phyloP scores from a whole-genome alignment of 2,888 invertebrate genomes.

The Embidobia sp. region DNA sequence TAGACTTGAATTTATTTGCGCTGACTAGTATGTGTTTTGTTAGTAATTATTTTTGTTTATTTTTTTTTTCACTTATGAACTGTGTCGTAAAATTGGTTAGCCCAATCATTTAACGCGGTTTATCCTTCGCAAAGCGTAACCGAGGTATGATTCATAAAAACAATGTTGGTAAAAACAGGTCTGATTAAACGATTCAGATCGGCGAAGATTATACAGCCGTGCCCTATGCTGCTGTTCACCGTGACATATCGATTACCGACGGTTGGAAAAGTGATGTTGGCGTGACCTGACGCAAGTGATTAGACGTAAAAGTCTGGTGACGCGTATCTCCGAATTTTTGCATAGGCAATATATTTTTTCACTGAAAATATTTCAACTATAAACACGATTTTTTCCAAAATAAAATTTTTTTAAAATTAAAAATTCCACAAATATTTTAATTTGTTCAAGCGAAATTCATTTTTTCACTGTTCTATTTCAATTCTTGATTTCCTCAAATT shows the following conservation, averaged over 20 bases:
- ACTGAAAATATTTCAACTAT: background rate
- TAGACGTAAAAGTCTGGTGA: slow-evolving; percentile 32
- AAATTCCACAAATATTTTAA: too few species aligned
- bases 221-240: slow-evolving; percentile 40
- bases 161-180: slow-evolving; percentile 38
- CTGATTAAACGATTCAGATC: slow-evolving; percentile 62
- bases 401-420: too few species aligned
- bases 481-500: background rate
- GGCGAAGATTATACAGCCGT: slow-evolving; percentile 35
- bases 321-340: slow-evolving; percentile 42
- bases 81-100: background rate
- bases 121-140: slow-evolving; percentile 55
- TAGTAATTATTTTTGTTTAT: background rate
- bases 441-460: too few species aligned
- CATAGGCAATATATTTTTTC: background rate
- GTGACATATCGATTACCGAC: slow-evolving; percentile 62
- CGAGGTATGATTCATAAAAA: slow-evolving; percentile 58
- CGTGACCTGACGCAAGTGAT: slow-evolving; percentile 37
- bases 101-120: slow-evolving; percentile 48
- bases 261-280: slow-evolving; percentile 56
- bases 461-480: background rate
- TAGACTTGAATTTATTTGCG: too few species aligned
- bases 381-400: too few species aligned
- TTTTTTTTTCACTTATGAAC: background rate
- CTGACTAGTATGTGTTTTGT: too few species aligned